These are phyloP conservation scores for Myotis findleyi DNA, from an alignment of 2,797 vertebrate genomes.

Conservation along the genomic window DNA sequence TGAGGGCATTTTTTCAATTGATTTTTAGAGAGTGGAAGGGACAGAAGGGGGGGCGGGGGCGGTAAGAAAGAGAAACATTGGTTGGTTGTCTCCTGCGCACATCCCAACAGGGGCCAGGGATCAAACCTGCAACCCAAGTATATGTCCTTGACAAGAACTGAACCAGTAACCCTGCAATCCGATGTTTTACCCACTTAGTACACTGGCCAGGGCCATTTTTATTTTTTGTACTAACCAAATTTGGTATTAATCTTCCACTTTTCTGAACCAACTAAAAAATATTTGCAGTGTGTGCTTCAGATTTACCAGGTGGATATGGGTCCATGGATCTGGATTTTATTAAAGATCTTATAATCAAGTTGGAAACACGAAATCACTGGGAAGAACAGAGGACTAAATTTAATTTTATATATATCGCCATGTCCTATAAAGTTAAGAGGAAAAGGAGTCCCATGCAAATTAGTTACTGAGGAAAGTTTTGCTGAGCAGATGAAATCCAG, in stretches of 20 bases:
- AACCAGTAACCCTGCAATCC: too few relatives aligned
- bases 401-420: conserved; percentile 3
- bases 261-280: conserved; percentile 22
- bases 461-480: conserved; percentile 1
- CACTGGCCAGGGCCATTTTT: not conserved
- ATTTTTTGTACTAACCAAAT: conserved; percentile 26
- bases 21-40: too few relatives aligned
- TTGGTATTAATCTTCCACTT: conserved; percentile 19
- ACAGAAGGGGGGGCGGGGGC: too few relatives aligned
- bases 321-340: not conserved
- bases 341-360: conserved; percentile 7
- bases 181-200: too few relatives aligned
- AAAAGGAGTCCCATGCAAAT: conserved; percentile 8
- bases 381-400: conserved; percentile 30
- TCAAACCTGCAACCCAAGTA: too few relatives aligned
- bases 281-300: not conserved
- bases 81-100: too few relatives aligned
- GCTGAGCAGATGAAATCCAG: conserved; percentile 18
- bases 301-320: not conserved
- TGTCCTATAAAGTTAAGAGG: conserved; percentile 25
- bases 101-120: too few relatives aligned
- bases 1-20: too few relatives aligned
- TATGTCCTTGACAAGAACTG: too few relatives aligned
- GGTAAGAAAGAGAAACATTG: too few relatives aligned
- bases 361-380: conserved; percentile 18